Conservation (phyloP, 1,140 invertebrate genomes). For the Hestina assimilis region DNA sequence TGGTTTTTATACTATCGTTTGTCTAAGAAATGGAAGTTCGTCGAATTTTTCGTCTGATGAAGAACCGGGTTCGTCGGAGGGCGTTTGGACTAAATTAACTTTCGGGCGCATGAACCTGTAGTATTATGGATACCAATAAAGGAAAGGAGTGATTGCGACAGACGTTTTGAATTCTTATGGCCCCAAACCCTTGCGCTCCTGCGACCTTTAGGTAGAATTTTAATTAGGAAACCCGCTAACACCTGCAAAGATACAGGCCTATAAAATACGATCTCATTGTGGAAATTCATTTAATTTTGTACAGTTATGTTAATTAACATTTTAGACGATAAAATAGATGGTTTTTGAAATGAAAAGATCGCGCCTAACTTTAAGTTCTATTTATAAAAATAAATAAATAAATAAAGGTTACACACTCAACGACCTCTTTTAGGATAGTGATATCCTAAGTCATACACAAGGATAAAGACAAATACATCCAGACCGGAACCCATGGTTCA, state of each 20-base stretch:
- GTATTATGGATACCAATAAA: conserved; percentile 33
- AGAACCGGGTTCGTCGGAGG: conserved; percentile 20
- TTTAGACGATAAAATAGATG: too few species aligned
- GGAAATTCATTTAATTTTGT: background rate
- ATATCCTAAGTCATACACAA: too few species aligned
- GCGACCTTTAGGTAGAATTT: conserved; percentile 9
- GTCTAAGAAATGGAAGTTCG: conserved; percentile 30
- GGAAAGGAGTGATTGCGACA: conserved; percentile 20
- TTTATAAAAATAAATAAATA: too few species aligned
- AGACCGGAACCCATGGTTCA: too few species aligned
- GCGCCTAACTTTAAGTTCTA: too few species aligned
- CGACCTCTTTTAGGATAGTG: too few species aligned
- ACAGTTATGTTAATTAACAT: too few species aligned
- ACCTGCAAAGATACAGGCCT: conserved; percentile 7
- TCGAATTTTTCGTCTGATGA: conserved; percentile 40
- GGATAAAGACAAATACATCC: too few species aligned
- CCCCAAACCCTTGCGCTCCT: conserved; percentile 17
- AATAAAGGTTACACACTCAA: too few species aligned
- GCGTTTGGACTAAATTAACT: conserved; percentile 57
- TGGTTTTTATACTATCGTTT: conserved; percentile 35
- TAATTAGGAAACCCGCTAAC: conserved; percentile 16
- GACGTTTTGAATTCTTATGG: conserved; percentile 21
- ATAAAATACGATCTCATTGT: background rate
- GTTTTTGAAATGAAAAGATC: too few species aligned
- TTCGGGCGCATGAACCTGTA: conserved; percentile 26